Conservation (phyloP, 2,113 vertebrate genomes). For the Xiphophorus maculatus region DNA sequence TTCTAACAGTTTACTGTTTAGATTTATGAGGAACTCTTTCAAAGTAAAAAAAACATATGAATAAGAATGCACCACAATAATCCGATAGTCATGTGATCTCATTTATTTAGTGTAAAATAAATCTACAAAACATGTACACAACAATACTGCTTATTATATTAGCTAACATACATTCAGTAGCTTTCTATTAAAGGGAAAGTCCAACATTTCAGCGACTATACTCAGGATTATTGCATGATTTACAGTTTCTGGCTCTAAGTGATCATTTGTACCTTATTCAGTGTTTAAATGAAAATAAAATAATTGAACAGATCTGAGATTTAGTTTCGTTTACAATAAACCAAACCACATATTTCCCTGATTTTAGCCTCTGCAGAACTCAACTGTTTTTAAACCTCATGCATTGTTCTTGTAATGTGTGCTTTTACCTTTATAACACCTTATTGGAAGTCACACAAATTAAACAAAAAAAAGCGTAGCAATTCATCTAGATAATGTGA, state of each 20-base stretch:
- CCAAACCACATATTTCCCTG: background rate
- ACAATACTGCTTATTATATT: background rate
- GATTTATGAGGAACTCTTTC: too few relatives aligned
- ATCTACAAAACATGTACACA: background rate
- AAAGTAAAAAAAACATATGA: background rate
- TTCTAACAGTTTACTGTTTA: too few relatives aligned
- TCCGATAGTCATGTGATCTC: background rate
- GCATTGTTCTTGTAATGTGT: background rate
- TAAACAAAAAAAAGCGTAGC: too few relatives aligned
- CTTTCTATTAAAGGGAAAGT: conserved; percentile 5
- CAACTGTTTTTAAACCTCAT: background rate
- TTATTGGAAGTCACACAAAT: background rate
- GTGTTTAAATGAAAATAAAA: background rate
- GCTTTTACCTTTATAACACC: background rate
- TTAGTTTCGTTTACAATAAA: background rate
- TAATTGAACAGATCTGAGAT: background rate
- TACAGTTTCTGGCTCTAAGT: background rate
- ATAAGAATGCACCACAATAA: background rate
- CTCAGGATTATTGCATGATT: background rate
- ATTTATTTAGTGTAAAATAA: background rate
- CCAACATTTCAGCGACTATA: background rate
- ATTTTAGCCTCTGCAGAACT: background rate
- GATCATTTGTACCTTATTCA: background rate
- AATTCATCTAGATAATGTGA: too few relatives aligned
- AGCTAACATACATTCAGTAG: background rate